These are phyloP conservation scores for Pseudorhombus dupliciocellatus DNA, from an alignment of 2,113 vertebrate genomes.

Conservation along the genomic window DNA sequence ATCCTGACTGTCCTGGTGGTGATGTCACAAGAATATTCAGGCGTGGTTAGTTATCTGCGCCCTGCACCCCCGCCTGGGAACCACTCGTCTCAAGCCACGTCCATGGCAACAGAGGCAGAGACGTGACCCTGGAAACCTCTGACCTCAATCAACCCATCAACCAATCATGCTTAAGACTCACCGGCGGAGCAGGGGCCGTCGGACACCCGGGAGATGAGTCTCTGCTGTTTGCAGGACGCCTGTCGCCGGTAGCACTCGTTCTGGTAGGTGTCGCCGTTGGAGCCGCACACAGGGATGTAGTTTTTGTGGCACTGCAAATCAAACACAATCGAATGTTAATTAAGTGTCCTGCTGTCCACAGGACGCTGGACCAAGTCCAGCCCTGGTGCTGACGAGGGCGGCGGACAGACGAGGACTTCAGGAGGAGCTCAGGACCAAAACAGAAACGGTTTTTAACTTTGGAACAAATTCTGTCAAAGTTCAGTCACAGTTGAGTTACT, in stretches of 20 bases:
- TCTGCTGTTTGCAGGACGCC: conserved; percentile 94
- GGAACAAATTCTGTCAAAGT: no score
- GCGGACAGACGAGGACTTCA: no score
- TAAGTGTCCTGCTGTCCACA: not conserved
- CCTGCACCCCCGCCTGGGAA: not conserved
- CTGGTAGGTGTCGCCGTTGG: conserved; percentile 97
- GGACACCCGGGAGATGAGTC: conserved; percentile 87
- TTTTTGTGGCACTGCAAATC: conserved; percentile 90
- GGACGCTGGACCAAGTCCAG: not conserved
- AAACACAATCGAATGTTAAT: conserved; percentile 47
- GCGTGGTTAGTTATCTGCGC: no score
- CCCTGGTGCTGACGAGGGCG: not conserved
- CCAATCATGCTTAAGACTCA: conserved; percentile 71
- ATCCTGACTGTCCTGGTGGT: no score
- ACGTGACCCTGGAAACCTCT: not conserved
- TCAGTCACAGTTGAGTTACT: no score
- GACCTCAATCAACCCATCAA: not conserved
- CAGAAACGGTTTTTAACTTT: not conserved
- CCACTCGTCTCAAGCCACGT: conserved; percentile 40
- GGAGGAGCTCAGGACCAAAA: not conserved
- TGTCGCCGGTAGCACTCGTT: conserved; percentile 94
- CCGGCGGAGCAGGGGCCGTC: conserved; percentile 91
- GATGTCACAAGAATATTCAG: no score
- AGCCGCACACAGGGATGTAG: conserved; percentile 95
- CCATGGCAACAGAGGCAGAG: no score